Evolutionary conservation across 2,113 vertebrate genomes (phyloP), one percentile per base, ranked within the genome.

Genomic region (Malurus melanocephalus): DNA sequence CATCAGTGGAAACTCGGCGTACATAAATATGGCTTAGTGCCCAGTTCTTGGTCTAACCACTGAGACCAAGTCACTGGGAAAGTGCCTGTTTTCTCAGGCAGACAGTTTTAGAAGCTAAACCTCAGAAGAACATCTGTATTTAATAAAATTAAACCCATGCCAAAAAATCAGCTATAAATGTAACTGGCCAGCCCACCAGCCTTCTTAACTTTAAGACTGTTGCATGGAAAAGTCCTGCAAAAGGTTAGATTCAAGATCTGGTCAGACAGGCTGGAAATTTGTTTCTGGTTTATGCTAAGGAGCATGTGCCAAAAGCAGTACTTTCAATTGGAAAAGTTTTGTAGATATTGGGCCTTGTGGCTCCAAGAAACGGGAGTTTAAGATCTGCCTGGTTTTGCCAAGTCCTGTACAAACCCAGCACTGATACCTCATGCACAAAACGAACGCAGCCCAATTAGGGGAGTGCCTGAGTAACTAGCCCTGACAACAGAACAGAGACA

Each of bases 121-220:
- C 85, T 60, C 74, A 88, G 78, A 87, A 85, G 56, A 93, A 95
- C 95, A 96, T 92, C 95, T 95, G 95, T 66, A 87, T 85, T 62
- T 73, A 93, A 94, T 91, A 88, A 93, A 69, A 85, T 57, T 64
- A 94, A 87, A 90, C 16, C 30, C 33, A 11, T 80, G 93, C 92
- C 94, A 95, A 89, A 91, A 75, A 91, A 17, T 53, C 61, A 80
- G 33, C 93, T 92, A 84, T 88, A 88, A 95, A 95, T 85, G 81
- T 90, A 92, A 71, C 57, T 65, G 78, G 40, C 68, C 45, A 64
- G 38, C 73, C 85, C 82, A 93, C 55, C 69, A 90, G 53, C 28
- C 48, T 89, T 77, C 68, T 93, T 62, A 22, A 22, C 21, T 64
- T 80, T 87, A 93, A 57, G 75, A 48, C 49, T 35, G 48, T 28